These are phyloP conservation scores for Anhinga anhinga DNA, from an alignment of 2,113 vertebrate species.

Conservation along the genomic window DNA sequence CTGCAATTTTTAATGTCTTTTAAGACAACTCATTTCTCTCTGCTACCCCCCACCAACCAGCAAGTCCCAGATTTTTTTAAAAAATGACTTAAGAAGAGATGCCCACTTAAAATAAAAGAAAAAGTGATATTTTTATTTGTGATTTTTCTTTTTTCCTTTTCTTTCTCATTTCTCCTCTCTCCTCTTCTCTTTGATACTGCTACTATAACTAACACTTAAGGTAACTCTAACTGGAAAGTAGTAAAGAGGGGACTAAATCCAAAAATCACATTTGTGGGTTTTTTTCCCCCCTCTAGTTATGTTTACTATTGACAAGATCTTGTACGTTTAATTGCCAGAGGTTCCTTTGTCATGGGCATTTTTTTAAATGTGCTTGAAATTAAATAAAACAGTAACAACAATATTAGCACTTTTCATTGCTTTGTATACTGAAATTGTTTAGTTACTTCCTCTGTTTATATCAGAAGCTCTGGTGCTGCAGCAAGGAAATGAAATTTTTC, in stretches of 20 bases:
- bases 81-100: neutral
- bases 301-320: neutral
- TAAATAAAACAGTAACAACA: neutral
- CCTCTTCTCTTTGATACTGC: neutral
- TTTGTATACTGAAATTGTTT: neutral
- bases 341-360: neutral
- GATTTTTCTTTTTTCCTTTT: neutral
- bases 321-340: neutral
- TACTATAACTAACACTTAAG: neutral
- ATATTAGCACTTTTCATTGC: neutral
- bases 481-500: neutral
- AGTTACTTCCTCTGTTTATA: neutral
- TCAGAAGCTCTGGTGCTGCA: neutral
- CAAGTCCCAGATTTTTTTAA: neutral
- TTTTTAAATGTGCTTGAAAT: neutral
- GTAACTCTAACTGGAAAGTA: neutral
- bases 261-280: neutral
- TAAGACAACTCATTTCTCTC: neutral
- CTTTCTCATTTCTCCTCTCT: neutral
- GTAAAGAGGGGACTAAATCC: rapidly evolving
- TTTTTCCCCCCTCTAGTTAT: too few relatives aligned
- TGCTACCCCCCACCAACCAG: neutral
- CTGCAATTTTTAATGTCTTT: neutral
- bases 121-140: neutral
- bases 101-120: neutral